phyloP scores from a whole-genome alignment of 2,797 vertebrate genomes.

The Rhinoraja longicauda region DNA sequence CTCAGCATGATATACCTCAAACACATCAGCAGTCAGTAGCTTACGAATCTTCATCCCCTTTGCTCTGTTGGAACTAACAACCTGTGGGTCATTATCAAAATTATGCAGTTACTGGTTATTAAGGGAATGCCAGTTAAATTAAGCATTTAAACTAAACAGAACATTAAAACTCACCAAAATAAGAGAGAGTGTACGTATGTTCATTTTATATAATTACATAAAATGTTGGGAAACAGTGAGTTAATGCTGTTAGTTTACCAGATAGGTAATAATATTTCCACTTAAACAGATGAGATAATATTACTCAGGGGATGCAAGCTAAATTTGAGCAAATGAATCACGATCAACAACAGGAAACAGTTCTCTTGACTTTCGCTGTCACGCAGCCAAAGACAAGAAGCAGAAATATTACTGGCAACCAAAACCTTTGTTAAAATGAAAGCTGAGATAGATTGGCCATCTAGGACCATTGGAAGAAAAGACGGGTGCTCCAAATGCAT shows the following conservation, averaged over 20 bases:
- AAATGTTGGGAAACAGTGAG: background rate
- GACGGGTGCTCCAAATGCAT: background rate
- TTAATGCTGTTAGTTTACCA: background rate
- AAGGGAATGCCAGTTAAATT: background rate
- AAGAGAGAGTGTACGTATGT: background rate
- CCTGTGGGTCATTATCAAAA: background rate
- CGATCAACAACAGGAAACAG: constrained; percentile 25
- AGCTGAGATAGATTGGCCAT: background rate
- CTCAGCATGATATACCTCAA: background rate
- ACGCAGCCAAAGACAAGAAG: background rate
- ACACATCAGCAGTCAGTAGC: background rate
- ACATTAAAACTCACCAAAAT: background rate
- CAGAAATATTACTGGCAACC: background rate
- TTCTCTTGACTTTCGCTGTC: background rate
- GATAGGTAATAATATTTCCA: constrained; percentile 14
- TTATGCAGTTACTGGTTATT: background rate
- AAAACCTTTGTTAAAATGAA: background rate
- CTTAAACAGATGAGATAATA: background rate
- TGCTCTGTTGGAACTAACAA: background rate
- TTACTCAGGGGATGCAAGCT: background rate
- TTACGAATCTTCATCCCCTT: background rate
- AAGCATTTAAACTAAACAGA: background rate
- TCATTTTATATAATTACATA: background rate
- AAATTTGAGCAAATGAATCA: constrained; percentile 22
- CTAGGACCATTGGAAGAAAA: background rate